Percentiles rank a stretch among this genome's conserved stretches.
Evolutionary conservation across 2,113 vertebrate genomes (phyloP).

Genomic region (Oxyruncus cristatus): DNA sequence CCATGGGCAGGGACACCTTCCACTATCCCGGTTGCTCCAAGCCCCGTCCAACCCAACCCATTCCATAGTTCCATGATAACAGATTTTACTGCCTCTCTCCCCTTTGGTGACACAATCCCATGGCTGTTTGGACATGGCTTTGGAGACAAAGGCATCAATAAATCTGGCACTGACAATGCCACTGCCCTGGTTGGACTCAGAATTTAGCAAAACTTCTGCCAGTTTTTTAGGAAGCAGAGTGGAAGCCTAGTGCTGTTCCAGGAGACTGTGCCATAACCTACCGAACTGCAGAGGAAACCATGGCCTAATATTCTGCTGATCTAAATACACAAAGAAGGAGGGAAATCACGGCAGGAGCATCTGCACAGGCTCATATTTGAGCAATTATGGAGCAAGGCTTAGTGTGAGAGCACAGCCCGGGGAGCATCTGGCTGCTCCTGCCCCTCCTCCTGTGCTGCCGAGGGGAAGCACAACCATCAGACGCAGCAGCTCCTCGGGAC

Average conservation of each 20-base stretch:
- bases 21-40: neutral
- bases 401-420: neutral
- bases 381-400: rapidly evolving
- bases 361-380: neutral
- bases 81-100: neutral
- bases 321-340: neutral
- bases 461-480: neutral
- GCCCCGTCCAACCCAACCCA: neutral
- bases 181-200: neutral
- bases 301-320: rapidly evolving
- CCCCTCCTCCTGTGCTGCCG: neutral
- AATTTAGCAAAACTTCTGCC: neutral
- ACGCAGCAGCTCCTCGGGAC: neutral
- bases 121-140: neutral
- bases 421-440: neutral
- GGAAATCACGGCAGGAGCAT: neutral
- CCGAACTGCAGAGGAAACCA: neutral
- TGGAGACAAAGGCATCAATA: neutral
- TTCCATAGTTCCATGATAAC: neutral
- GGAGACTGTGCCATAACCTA: rapidly evolving
- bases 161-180: no score
- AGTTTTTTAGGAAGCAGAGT: rapidly evolving
- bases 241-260: neutral
- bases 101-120: neutral
- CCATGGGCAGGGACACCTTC: neutral